phyloP scores from a whole-genome alignment of 2,113 vertebrate genomes.

The Chamaea fasciata region DNA sequence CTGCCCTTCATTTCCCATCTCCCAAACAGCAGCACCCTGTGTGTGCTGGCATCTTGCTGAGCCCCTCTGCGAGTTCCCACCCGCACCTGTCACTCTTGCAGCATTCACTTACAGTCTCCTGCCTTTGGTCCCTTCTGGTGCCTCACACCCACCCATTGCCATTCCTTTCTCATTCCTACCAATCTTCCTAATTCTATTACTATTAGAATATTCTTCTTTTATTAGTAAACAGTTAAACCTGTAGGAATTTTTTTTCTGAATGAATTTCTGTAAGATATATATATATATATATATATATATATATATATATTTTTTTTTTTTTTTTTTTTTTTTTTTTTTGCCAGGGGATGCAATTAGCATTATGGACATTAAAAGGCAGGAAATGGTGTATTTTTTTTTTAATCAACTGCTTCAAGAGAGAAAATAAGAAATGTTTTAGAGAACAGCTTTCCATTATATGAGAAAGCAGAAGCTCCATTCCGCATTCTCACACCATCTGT shows the following conservation, averaged over 20 bases:
- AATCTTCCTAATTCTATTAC: not conserved
- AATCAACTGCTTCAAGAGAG: not conserved
- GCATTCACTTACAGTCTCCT: not conserved
- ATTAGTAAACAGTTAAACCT: not conserved
- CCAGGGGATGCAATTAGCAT: not conserved
- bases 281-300: too few relatives aligned
- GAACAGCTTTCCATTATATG: not conserved
- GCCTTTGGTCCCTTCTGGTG: not conserved
- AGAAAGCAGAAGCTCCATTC: slow-evolving; percentile 13
- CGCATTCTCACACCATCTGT: slow-evolving; percentile 34
- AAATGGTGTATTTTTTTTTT: not conserved
- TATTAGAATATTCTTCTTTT: not conserved
- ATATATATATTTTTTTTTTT: not conserved
- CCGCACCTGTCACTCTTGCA: not conserved
- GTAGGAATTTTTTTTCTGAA: not conserved
- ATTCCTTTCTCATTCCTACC: not conserved
- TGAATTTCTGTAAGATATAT: not conserved
- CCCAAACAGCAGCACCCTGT: not conserved
- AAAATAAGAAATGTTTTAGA: slow-evolving; percentile 7
- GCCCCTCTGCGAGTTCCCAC: not conserved
- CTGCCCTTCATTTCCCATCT: not conserved
- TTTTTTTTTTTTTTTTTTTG: not conserved
- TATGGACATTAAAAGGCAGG: not conserved
- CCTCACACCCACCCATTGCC: not conserved
- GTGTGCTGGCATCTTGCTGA: not conserved